Evolutionary conservation across 1,140 invertebrate species (phyloP).

Genomic region (Orchestia grillus): DNA sequence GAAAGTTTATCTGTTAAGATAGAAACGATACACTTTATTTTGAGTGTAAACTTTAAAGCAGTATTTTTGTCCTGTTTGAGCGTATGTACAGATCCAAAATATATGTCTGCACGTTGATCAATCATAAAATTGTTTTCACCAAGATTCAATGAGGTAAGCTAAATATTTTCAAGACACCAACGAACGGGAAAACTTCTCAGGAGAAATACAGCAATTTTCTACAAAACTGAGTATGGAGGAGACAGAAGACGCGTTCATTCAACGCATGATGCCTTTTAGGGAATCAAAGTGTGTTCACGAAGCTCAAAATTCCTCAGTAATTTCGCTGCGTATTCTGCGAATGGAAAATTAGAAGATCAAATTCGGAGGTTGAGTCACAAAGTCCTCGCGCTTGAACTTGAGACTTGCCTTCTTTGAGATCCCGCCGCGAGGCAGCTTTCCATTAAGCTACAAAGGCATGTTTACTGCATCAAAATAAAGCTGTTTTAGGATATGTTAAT

Average conservation of each 20-base stretch:
- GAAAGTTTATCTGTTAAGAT: too few species aligned
- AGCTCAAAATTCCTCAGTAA: neutral
- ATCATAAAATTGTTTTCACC: too few species aligned
- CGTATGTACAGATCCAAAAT: too few species aligned
- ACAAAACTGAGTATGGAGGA: neutral
- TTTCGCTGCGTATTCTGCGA: neutral
- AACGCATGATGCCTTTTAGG: neutral
- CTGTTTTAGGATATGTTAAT: neutral
- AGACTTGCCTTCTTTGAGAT: neutral
- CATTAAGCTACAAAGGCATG: neutral
- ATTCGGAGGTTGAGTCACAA: neutral
- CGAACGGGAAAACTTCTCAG: neutral
- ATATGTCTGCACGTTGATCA: too few species aligned
- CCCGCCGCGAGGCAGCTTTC: neutral
- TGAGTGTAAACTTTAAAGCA: too few species aligned
- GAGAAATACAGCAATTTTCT: neutral
- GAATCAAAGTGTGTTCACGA: neutral
- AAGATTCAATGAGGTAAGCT: neutral
- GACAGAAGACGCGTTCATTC: neutral
- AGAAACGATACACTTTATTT: too few species aligned
- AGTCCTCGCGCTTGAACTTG: neutral
- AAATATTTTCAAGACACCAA: neutral
- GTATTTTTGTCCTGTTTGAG: too few species aligned
- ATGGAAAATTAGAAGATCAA: neutral
- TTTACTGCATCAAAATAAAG: constrained; percentile 2